Conservation (phyloP, 2,113 vertebrate species). For the Lophura nycthemera region DNA sequence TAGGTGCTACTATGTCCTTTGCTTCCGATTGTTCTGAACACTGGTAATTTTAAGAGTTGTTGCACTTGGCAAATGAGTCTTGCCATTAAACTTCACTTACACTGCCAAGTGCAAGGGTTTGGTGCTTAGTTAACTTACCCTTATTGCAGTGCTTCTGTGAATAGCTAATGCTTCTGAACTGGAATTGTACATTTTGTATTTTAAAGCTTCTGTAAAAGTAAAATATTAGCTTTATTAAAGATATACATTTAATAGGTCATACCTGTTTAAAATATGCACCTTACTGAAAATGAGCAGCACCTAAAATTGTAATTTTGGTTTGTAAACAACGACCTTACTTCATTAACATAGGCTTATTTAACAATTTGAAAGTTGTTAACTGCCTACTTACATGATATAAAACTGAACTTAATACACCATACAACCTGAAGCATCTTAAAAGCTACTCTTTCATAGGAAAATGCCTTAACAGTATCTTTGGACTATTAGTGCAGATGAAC, state of each 20-base stretch:
- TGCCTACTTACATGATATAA: conserved; percentile 44
- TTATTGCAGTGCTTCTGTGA: conserved; percentile 79
- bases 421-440: not conserved
- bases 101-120: conserved; percentile 75
- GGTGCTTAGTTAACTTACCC: conserved; percentile 76
- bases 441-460: not conserved
- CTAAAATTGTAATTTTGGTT: conserved; percentile 52
- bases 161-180: conserved; percentile 83
- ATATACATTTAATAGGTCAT: conserved; percentile 81
- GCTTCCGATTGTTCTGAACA: conserved; percentile 79
- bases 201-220: conserved; percentile 87
- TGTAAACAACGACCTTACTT: conserved; percentile 51
- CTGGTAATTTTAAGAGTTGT: conserved; percentile 75
- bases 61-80: conserved; percentile 78
- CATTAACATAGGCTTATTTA: conserved; percentile 58
- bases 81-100: conserved; percentile 70
- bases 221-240: conserved; percentile 88
- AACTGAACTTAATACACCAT: not conserved
- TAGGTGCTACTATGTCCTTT: conserved; percentile 80
- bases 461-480: not conserved
- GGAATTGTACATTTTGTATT: conserved; percentile 89
- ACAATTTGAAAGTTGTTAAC: conserved; percentile 55
- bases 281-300: conserved; percentile 54
- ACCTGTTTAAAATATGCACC: conserved; percentile 74
- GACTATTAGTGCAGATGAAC: accelerated